phyloP scores from a whole-genome alignment of 2,113 vertebrate species.

The Larimichthys polyactis region DNA sequence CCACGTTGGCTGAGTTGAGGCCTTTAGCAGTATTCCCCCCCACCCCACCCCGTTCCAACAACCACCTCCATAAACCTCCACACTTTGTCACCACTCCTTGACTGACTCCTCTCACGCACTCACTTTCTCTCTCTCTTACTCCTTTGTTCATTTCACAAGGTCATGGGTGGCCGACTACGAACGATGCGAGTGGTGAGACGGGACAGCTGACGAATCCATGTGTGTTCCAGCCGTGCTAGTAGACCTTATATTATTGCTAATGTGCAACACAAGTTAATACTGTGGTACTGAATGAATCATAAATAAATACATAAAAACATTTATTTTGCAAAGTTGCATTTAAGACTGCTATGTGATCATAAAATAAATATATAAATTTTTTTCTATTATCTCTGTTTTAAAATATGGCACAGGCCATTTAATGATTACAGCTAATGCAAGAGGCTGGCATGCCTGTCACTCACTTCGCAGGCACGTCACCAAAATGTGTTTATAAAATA shows the following conservation, averaged over 20 bases:
- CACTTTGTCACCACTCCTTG: conserved; percentile 57
- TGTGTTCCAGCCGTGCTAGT: conserved; percentile 25
- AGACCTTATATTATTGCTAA: conserved; percentile 41
- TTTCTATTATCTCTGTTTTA: not conserved
- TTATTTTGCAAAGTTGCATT: not conserved
- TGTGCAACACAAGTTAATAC: conserved; percentile 14
- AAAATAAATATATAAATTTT: not conserved
- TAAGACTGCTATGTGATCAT: not conserved
- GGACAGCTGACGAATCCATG: conserved; percentile 60
- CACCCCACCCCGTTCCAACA: not conserved
- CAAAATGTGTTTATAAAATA: conserved; percentile 61
- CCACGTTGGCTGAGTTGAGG: conserved; percentile 79
- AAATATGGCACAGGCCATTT: not conserved
- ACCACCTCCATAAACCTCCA: conserved; percentile 63
- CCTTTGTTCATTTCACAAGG: conserved; percentile 76
- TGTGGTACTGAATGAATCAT: not conserved
- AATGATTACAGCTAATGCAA: not conserved
- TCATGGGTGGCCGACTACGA: conserved; percentile 60
- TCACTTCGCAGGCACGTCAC: conserved; percentile 10
- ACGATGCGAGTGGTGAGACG: conserved; percentile 48
- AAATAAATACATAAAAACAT: not conserved
- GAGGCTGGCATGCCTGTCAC: conserved; percentile 3
- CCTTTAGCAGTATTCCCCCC: conserved; percentile 59
- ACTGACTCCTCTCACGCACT: conserved; percentile 58
- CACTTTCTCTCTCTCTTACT: conserved; percentile 25